Percentiles rank a stretch among this genome's conserved stretches.
Conservation (phyloP, 1,140 invertebrate genomes). For the Bombus sylvicola region DNA sequence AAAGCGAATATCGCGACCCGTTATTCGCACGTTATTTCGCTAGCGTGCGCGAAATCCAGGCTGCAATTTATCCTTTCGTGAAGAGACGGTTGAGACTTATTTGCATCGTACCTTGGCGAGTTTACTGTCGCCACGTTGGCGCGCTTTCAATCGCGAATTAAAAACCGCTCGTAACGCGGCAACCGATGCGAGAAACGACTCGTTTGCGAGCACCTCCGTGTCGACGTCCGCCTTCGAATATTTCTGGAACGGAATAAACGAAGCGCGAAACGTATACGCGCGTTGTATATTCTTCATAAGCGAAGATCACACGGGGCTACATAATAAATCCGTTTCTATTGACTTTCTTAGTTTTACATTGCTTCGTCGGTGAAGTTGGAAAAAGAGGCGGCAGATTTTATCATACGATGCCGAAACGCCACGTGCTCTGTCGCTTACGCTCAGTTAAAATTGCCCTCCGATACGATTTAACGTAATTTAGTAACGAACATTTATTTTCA, state of each 20-base stretch:
- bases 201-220: constrained; percentile 11
- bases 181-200: not conserved
- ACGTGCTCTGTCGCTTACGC: too few species aligned
- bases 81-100: not conserved
- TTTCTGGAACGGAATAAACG: constrained; percentile 47
- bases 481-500: too few species aligned
- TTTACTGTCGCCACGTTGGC: constrained; percentile 19
- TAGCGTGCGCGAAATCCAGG: not conserved
- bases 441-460: too few species aligned
- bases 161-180: not conserved
- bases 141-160: constrained; percentile 3
- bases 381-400: too few species aligned
- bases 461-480: too few species aligned
- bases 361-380: too few species aligned
- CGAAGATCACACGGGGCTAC: not conserved
- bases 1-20: not conserved
- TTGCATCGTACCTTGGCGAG: not conserved
- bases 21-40: not conserved
- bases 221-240: constrained; percentile 38
- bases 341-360: not conserved
- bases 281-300: not conserved
- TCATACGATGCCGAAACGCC: too few species aligned
- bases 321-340: not conserved
- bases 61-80: not conserved
- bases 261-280: not conserved